Percentiles rank a stretch among this genome's conserved stretches.
Conservation (phyloP, 2,797 vertebrate genomes). For the Gorsachius magnificus region DNA sequence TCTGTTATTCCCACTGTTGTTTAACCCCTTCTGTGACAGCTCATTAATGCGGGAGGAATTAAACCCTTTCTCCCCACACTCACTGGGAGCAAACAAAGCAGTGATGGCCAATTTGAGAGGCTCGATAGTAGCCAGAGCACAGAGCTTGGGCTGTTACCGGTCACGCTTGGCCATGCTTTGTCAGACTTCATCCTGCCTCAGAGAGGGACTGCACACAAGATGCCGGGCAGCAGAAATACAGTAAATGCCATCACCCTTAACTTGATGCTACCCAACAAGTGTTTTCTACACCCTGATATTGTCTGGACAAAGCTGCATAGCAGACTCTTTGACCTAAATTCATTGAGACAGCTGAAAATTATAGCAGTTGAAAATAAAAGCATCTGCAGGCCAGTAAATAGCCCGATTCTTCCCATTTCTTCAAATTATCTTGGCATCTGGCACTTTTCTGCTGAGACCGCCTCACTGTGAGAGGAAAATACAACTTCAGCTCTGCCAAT, state of each 20-base stretch:
- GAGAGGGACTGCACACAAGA: not conserved
- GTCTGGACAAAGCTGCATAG: not conserved
- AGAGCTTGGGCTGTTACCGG: not conserved
- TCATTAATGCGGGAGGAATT: not conserved
- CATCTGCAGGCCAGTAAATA: constrained; percentile 1
- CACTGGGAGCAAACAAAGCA: not conserved
- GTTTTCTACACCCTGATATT: not conserved
- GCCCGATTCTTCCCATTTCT: constrained; percentile 1
- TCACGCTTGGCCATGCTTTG: not conserved
- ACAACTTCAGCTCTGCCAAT: not conserved
- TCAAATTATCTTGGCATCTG: not conserved
- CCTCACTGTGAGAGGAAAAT: not conserved
- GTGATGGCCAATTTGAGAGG: not conserved
- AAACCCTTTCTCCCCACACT: not conserved
- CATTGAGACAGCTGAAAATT: constrained; percentile 37
- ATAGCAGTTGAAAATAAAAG: constrained; percentile 39
- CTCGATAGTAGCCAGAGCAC: not conserved
- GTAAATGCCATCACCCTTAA: not conserved
- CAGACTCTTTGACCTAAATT: constrained; percentile 21
- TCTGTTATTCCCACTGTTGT: not conserved
- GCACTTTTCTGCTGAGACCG: not conserved
- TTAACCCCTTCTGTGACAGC: not conserved
- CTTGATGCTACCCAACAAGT: not conserved
- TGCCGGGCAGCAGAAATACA: not conserved
- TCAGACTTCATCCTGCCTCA: not conserved